phyloP scores from a whole-genome alignment of 2,888 invertebrate genomes.

The Melangyna quadrimaculata region DNA sequence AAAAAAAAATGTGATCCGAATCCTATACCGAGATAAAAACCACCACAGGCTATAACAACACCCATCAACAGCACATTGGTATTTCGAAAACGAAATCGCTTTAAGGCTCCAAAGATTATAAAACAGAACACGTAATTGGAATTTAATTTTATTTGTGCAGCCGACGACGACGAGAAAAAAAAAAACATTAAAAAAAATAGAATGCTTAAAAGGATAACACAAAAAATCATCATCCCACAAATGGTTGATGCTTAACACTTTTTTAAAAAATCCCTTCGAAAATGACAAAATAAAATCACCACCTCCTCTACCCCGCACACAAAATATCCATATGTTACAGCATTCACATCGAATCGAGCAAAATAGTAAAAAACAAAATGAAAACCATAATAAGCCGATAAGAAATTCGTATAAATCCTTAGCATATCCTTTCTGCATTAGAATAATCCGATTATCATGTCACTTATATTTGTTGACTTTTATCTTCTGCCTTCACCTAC shows the following conservation, averaged over 20 bases:
- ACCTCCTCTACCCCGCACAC: not conserved
- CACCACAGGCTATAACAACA: conserved; percentile 7
- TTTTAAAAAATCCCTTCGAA: conserved; percentile 14
- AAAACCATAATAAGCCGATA: conserved; percentile 16
- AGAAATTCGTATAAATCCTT: conserved; percentile 45
- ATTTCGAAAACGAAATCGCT: conserved; percentile 44
- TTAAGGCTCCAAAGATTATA: conserved; percentile 47
- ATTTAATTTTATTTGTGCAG: conserved; percentile 70
- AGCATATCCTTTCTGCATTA: conserved; percentile 61
- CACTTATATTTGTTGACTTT: conserved; percentile 59
- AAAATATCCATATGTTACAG: conserved; percentile 37
- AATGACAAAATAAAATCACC: not conserved
- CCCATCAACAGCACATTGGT: conserved; percentile 28
- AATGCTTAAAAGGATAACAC: not conserved
- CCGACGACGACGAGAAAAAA: conserved; percentile 22
- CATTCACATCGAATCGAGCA: not conserved
- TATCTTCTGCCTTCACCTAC: conserved; percentile 45
- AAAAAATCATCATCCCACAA: not conserved
- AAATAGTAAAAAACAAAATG: not conserved
- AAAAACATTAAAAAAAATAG: not conserved
- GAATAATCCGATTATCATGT: conserved; percentile 69
- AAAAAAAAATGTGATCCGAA: not conserved
- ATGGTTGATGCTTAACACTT: conserved; percentile 22
- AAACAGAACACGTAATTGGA: conserved; percentile 69
- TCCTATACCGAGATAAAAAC: conserved; percentile 20